Base-by-base conservation (phyloP, 53 echinoderm and acorn worm species). In the Stichopus horrens region DNA sequence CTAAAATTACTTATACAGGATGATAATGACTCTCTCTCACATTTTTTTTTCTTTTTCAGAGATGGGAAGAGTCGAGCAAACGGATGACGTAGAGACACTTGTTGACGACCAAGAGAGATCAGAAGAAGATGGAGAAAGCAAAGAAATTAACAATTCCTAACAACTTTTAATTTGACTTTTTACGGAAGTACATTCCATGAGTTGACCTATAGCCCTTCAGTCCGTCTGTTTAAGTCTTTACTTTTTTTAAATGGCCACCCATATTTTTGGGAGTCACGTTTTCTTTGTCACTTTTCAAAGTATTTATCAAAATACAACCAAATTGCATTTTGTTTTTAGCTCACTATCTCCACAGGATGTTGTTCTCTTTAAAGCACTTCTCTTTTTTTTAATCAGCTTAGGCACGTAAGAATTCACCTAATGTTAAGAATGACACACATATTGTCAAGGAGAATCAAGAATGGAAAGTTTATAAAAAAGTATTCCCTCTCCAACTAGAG, bases 161-260 rank as follows among this genome's bases (percentile, higher is more conserved):
- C n/a, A n/a, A 16, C 71, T 13, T n/a, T 71, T 18, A 18, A 6
- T 71, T 16, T 71, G 4, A 71, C n/a, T 71, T 71, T 37, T 71
- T 19, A 71, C 71, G 71, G 18, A n/a, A 20, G 71, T 71, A 71
- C 71, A 71, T 71, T 71, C 71, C 71, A 71, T 71, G 71, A 71
- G 71, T 71, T 71, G n/a, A 71, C 63, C 16, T 71, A 71, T 71
- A 71, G 71, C 71, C 71, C 71, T 71, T 71, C 71, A 71, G 71
- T 71, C 71, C 71, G 71, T 71, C 71, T 71, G 71, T 59, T 59
- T 59, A 37, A 37, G 37, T 37, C 37, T 59, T 59, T 59, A 59
- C 11, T 59, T 59, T 59, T 9, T 59, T 4, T 59, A 11, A 59
- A 59, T 71, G 71, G 71, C n/a, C 37, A 37, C 71, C 71, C 71